Conservation (phyloP, 2,888 invertebrate species). For the Boloria euphrosyne region DNA sequence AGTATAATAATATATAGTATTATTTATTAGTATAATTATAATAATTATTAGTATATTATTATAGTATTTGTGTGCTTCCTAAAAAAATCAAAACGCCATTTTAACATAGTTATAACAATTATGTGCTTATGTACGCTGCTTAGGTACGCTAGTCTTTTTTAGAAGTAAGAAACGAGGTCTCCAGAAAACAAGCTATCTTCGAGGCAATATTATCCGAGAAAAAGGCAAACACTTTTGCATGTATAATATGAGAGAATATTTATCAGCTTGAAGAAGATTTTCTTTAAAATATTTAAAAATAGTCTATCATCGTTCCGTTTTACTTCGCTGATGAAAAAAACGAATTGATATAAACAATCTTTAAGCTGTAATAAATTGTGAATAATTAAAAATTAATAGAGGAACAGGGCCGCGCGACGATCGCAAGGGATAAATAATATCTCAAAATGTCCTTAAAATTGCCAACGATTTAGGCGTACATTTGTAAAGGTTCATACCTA, state of each 20-base stretch:
- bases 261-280: not conserved
- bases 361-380: conserved; percentile 21
- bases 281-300: not conserved
- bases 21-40: too few species aligned
- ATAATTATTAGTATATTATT: too few species aligned
- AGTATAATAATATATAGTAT: too few species aligned
- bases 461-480: conserved; percentile 29
- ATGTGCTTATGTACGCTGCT: too few species aligned
- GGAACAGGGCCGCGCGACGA: conserved; percentile 22
- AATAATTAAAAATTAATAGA: conserved; percentile 31
- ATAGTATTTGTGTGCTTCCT: too few species aligned
- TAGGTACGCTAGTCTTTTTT: too few species aligned
- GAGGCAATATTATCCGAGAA: too few species aligned
- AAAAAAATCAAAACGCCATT: too few species aligned
- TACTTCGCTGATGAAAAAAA: not conserved
- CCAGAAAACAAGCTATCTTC: too few species aligned
- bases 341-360: not conserved
- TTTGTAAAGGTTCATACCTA: conserved; percentile 27
- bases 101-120: too few species aligned
- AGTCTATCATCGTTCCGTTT: not conserved
- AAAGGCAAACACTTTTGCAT: too few species aligned
- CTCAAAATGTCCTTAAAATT: conserved; percentile 29
- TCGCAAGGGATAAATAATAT: conserved; percentile 28
- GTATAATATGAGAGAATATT: not conserved
- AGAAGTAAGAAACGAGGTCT: too few species aligned